Base-by-base conservation (phyloP, 2,113 vertebrate genomes). In the Leptobrachium leishanense region DNA sequence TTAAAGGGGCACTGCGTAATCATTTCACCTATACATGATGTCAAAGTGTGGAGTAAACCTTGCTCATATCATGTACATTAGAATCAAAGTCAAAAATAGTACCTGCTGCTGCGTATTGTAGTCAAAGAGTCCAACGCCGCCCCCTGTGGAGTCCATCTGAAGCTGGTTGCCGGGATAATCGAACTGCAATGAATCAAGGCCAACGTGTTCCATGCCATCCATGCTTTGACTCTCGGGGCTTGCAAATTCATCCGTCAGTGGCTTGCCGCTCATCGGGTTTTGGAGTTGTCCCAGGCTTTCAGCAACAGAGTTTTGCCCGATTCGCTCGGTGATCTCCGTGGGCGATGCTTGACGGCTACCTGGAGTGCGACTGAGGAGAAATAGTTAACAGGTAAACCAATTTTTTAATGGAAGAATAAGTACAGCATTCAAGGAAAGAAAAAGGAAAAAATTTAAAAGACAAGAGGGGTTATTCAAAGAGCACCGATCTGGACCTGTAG, bases 71-170 rank as follows among this genome's bases (percentile, higher is more conserved):
- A 31, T 31, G 20, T 31, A 31, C 20, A 31, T 31, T 31, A 31
- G 20, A 31, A 31, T 31, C 20, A 31, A 31, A 31, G 39, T 4
- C 39, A 55, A n/a, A 6, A 31, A 11, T 43, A 93, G 92, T 85
- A 99, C 97, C 96, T 98, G 97, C 89, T 98, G 97, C 86, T 98
- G 97, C 78, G 97, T 95, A 90, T 69, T 96, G 92, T 99, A 99
- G 93, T 99, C 97, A 87, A 99, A 99, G 85, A 99, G 92, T 84
- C 96, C 95, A 40, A 99, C 93, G 76, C 96, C 91, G 83, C 95
- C 93, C 87, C 95, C 97, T 2, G 96, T 95, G 78, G 96, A 98
- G 89, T 99, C 97, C 92, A 99, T 95, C 83, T 95, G 96, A 85
- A 99, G 96, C 89, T 98, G 97, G 90, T 95, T 98, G 68, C 96